Base-by-base conservation (phyloP, 2,888 invertebrate genomes). In the Danaus chrysippus region DNA sequence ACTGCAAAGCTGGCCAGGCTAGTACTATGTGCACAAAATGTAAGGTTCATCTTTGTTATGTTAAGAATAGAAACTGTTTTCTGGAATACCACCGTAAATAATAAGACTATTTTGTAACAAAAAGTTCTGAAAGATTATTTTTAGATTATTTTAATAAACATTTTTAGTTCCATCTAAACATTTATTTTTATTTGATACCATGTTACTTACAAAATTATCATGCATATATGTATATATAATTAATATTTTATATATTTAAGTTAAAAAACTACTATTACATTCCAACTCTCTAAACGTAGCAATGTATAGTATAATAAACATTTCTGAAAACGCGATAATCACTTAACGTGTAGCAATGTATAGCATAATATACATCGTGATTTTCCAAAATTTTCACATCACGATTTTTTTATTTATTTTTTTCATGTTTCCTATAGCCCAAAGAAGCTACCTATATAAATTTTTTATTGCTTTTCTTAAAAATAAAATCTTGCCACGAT, bases 1-100 rank as follows among this genome's bases (percentile, higher is more conserved):
- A 67, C 34, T 71, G 69, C 53, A 68, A 64, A 67, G 49, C 42
- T n/a, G 67, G 65, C 9, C 68, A 71, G 59, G 66, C 71, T 17
- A 70, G 64, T 67, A 69, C 68, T 19, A 56, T 62, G 49, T 70
- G 68, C 59, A 67, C 66, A 61, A 41, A 70, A 65, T 43, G 60
- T 67, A 42, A 64, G 63, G 23, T 42, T 34, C 58, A 58, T 42
- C n/a, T 58, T 10, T 58, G 58, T 34, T 59, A 59, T 34, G 59
- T 71, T 6, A 65, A 67, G 42, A 53, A 59, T 11, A 58, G 67
- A 61, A 70, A 70, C 54, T 68, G 69, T 64, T 66, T 64, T 58
- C 49, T 63, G n/a, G 56, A 23, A 11, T 64, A 60, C 54, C 67
- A 67, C 44, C n/a, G 44, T 42, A 42, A 10, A 12, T n/a, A 44